Evolutionary conservation across 2,113 vertebrate species (phyloP).

Genomic region (Phodopus roborovskii): DNA sequence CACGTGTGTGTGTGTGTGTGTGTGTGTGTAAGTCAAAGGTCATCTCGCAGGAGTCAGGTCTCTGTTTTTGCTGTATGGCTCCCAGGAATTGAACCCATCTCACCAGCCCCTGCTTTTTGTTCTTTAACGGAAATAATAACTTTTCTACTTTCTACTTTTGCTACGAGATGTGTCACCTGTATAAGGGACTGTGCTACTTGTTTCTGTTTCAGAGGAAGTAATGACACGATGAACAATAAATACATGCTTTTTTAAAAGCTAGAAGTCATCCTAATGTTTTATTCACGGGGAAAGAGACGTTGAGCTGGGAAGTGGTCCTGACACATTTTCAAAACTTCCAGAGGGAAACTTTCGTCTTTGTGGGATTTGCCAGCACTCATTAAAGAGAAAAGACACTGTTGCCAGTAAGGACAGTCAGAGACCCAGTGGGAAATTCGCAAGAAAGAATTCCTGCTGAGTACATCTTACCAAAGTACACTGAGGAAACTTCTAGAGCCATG

Average conservation of each 20-base stretch:
- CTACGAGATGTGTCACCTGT: not conserved
- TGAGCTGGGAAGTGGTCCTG: slow-evolving; percentile 23
- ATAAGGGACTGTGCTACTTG: not conserved
- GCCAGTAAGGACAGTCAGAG: not conserved
- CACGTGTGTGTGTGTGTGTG: not conserved
- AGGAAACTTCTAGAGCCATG: slow-evolving; percentile 16
- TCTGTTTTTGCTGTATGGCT: too few species aligned
- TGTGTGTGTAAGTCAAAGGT: too few species aligned
- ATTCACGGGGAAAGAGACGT: not conserved
- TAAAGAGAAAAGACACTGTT: not conserved
- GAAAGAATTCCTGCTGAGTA: not conserved
- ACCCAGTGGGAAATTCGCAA: not conserved
- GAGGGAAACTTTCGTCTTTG: not conserved
- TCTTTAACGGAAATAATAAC: not conserved
- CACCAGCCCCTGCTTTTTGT: not conserved
- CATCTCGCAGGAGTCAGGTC: not conserved
- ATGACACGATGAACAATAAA: not conserved
- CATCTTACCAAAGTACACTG: slow-evolving; percentile 14
- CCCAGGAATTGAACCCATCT: not conserved
- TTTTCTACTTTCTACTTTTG: not conserved
- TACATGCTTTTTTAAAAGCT: not conserved
- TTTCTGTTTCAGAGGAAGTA: not conserved
- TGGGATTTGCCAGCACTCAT: not conserved
- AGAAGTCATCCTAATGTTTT: not conserved
- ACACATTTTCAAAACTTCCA: slow-evolving; percentile 4